Percentiles rank a stretch among this genome's conserved stretches.
Evolutionary conservation across 2,888 invertebrate genomes (phyloP).

Genomic region (Ctenicera cuprea): DNA sequence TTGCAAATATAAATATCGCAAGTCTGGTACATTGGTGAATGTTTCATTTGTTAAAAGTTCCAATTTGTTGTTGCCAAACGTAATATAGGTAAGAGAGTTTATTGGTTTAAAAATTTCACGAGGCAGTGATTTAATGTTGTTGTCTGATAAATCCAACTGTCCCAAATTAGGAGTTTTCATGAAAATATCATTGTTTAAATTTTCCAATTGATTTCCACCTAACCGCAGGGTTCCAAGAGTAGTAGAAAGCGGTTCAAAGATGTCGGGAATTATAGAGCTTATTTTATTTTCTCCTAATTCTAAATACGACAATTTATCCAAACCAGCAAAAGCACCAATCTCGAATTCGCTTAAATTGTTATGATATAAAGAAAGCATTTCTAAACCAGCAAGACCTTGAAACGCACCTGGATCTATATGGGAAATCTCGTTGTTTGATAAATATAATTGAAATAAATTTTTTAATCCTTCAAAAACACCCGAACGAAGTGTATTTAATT

Average conservation of each 20-base stretch:
- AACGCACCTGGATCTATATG: constrained; percentile 20
- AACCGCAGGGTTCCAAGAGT: constrained; percentile 4
- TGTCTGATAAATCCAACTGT: constrained; percentile 15
- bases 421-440: constrained; percentile 10
- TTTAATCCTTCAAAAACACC: constrained; percentile 19
- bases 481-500: constrained; percentile 17
- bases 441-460: neutral
- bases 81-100: neutral
- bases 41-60: constrained; percentile 8
- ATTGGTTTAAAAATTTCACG: no score
- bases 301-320: constrained; percentile 38
- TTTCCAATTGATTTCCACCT: constrained; percentile 15
- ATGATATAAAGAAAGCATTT: constrained; percentile 43
- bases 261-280: neutral
- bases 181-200: constrained; percentile 19
- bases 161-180: neutral
- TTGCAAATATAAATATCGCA: constrained; percentile 28
- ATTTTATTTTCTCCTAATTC: constrained; percentile 29
- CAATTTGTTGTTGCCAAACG: constrained; percentile 14
- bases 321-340: constrained; percentile 49
- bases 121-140: constrained; percentile 20
- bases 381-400: neutral
- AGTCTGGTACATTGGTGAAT: neutral
- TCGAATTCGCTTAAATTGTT: constrained; percentile 57
- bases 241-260: constrained; percentile 16